A percentile compares a stretch with the other conserved stretches of the same genome.
Conservation (phyloP, 2,113 vertebrate species). For the Brachionichthys hirsutus region DNA sequence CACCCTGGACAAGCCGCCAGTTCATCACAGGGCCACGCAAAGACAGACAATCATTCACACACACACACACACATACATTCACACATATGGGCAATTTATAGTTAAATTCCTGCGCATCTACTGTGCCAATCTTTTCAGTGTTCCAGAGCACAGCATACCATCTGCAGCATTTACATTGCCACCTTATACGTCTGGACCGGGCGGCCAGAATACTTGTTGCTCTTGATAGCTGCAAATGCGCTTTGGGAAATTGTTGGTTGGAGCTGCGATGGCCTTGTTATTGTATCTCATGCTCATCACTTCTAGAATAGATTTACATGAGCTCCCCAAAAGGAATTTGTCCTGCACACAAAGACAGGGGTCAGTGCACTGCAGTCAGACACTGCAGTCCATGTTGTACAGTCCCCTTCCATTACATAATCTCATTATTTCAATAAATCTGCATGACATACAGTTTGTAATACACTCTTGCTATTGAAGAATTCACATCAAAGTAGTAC, state of each 20-base stretch:
- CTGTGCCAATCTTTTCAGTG: not conserved
- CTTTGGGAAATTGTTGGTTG: conserved; percentile 23
- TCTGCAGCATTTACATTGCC: not conserved
- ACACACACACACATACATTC: too few relatives aligned
- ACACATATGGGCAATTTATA: too few relatives aligned
- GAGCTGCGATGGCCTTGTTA: conserved; percentile 2
- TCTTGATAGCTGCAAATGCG: conserved; percentile 5
- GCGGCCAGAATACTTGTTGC: not conserved
- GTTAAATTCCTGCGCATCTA: not conserved
- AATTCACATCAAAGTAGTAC: not conserved
- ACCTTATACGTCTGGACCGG: not conserved
- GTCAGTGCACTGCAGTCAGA: conserved; percentile 46
- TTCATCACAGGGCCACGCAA: too few relatives aligned
- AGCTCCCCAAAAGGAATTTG: conserved; percentile 54
- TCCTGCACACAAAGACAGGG: conserved; percentile 43
- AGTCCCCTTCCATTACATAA: conserved; percentile 53
- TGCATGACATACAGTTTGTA: conserved; percentile 9
- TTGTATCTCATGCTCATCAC: conserved; percentile 39
- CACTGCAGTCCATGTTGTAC: conserved; percentile 53
- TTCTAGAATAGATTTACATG: conserved; percentile 53
- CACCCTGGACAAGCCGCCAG: too few relatives aligned
- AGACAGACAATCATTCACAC: too few relatives aligned
- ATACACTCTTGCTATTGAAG: conserved; percentile 1
- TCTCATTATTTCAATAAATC: conserved; percentile 35
- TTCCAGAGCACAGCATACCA: not conserved